Evolutionary conservation across 1,140 invertebrate species (phyloP).

Genomic region (Drosophila sproati): DNA sequence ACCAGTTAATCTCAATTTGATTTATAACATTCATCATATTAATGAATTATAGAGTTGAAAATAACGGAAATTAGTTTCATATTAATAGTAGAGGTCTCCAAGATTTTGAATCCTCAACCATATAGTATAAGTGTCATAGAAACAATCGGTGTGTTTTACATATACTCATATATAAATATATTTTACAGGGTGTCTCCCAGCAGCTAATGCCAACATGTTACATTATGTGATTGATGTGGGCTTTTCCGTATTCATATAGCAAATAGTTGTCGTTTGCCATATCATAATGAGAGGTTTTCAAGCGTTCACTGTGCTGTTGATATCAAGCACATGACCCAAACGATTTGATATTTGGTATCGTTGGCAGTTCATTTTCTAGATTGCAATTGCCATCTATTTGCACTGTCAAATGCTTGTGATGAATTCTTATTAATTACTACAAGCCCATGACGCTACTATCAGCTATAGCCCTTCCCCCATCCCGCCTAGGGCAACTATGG

Average conservation of each 20-base stretch:
- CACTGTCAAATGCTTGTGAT: conserved; percentile 50
- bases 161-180: too few relatives aligned
- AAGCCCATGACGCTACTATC: conserved; percentile 18
- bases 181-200: background rate
- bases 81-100: too few relatives aligned
- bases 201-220: conserved; percentile 50
- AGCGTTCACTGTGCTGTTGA: conserved; percentile 31
- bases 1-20: too few relatives aligned
- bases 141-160: too few relatives aligned
- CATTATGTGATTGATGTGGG: conserved; percentile 63
- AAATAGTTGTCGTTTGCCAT: conserved; percentile 30
- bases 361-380: conserved; percentile 52
- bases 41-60: too few relatives aligned
- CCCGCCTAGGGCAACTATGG: background rate
- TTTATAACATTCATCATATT: too few relatives aligned
- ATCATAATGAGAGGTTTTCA: conserved; percentile 38
- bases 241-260: conserved; percentile 8
- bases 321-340: conserved; percentile 70
- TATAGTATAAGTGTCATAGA: too few relatives aligned
- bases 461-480: background rate
- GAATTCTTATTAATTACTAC: conserved; percentile 69
- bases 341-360: conserved; percentile 52
- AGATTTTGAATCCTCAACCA: too few relatives aligned
- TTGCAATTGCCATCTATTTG: conserved; percentile 49
- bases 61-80: too few relatives aligned